Percentiles rank a stretch among this genome's conserved stretches.
phyloP scores from a whole-genome alignment of 92 coral and sea anemone species.

The Actinostola sp. region DNA sequence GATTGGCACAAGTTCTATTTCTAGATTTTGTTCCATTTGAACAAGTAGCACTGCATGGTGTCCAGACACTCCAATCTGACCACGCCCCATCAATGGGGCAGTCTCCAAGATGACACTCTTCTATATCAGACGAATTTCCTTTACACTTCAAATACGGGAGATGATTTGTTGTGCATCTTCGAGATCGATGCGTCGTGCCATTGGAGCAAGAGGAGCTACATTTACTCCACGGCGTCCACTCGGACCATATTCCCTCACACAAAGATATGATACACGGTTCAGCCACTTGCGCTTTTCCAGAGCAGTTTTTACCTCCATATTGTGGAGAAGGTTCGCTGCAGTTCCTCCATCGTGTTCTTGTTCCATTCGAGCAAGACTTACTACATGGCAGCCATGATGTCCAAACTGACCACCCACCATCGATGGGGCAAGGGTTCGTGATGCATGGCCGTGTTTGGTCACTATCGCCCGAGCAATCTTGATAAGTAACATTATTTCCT shows the following conservation, averaged over 20 bases:
- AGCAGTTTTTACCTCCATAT: conserved; percentile 59
- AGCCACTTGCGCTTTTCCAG: conserved; percentile 43
- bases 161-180: conserved; percentile 48
- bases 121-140: conserved; percentile 44
- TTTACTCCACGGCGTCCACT: conserved; percentile 66
- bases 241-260: conserved; percentile 58
- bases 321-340: conserved; percentile 66
- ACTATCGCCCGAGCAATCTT: conserved; percentile 55
- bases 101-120: conserved; percentile 42
- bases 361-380: conserved; percentile 59
- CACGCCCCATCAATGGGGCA: conserved; percentile 76
- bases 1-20: conserved; percentile 53
- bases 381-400: conserved; percentile 67
- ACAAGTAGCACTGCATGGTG: conserved; percentile 73
- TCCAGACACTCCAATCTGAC: conserved; percentile 80
- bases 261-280: conserved; percentile 43
- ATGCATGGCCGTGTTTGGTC: conserved; percentile 52
- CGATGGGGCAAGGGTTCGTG: conserved; percentile 58
- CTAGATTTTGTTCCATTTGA: conserved; percentile 64
- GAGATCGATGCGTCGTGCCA: conserved; percentile 46
- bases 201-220: conserved; percentile 70
- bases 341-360: conserved; percentile 48
- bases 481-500: conserved; percentile 47
- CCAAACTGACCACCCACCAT: conserved; percentile 78
- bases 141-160: conserved; percentile 34